Evolutionary conservation across 2,888 invertebrate species (phyloP).

Genomic region (Cataglyphis livida): DNA sequence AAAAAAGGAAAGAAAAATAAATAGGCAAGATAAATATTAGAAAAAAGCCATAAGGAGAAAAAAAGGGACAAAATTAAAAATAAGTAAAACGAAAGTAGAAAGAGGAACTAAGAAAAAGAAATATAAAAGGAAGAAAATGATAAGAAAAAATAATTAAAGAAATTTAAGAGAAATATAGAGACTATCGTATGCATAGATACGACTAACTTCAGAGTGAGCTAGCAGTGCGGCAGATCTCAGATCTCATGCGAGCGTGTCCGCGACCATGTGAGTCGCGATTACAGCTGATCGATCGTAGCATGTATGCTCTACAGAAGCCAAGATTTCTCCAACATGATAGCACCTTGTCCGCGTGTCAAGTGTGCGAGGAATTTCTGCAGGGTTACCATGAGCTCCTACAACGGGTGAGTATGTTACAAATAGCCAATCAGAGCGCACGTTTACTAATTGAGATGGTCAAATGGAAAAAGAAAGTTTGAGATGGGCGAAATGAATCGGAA

Average conservation of each 20-base stretch:
- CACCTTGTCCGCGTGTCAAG: conserved; percentile 88
- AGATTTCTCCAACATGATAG: conserved; percentile 90
- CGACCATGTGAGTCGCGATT: conserved; percentile 26
- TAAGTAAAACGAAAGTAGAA: neutral
- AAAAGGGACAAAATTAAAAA: neutral
- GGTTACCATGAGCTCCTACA: conserved; percentile 90
- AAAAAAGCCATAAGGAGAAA: neutral
- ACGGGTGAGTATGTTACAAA: conserved; percentile 85
- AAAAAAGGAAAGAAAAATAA: neutral
- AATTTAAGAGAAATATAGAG: conserved; percentile 2
- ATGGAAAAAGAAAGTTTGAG: conserved; percentile 20
- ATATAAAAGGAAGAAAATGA: neutral
- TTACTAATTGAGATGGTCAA: neutral
- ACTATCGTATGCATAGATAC: neutral
- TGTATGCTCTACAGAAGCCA: conserved; percentile 63
- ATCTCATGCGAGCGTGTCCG: conserved; percentile 29
- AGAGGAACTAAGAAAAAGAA: neutral
- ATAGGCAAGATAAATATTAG: neutral
- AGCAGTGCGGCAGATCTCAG: conserved; percentile 14
- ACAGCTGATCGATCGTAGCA: conserved; percentile 38
- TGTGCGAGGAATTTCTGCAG: conserved; percentile 91
- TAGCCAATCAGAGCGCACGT: neutral
- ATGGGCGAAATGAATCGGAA: neutral
- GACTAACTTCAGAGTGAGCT: neutral
- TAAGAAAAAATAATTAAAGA: neutral